Evolutionary conservation across 2,797 vertebrate species (phyloP), one percentile per base, ranked within the genome.

Genomic region (Clangula hyemalis): DNA sequence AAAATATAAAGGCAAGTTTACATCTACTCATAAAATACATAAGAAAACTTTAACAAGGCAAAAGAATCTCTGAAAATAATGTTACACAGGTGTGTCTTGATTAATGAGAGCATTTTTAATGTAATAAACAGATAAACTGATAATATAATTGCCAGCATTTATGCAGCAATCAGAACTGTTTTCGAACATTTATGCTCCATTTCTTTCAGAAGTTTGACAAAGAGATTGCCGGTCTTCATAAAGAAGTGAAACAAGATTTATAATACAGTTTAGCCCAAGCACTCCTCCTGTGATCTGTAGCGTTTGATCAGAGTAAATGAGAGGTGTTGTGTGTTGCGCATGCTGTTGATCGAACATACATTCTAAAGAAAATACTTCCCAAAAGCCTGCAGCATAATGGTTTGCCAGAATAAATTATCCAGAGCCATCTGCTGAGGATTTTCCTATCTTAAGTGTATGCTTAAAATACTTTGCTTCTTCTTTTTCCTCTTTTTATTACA

Each of bases 161-260:
- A 78, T 85, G 74, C 83, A 69, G 45, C 77, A 89, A 54, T 92
- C 62, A 90, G 39, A 90, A 30, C 49, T 92, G 77, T 88, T 94
- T 60, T 72, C 88, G 94, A 95, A 94, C 27, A 90, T 6, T 36
- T 57, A 41, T 69, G 66, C 9, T 72, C 11, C 34, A 17, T 1
- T 84, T 85, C 81, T 75, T 73, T n/a, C 64, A 77, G 77, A 53
- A 90, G 62, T 65, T 89, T 78, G 25, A 90, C 82, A 68, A 57
- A 91, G 49, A 62, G 8, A 16, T 66, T 92, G 45, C 24, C 45
- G 41, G 20, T 28, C 58, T 74, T 70, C 54, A n/a, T 8, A 43
- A 41, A 28, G 19, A 75, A 49, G 11, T 18, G 54, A 81, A 78
- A 61, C 13, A 49, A 39, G 54, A 34, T 45, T 68, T 58, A n/a